Base-by-base conservation (phyloP, 2,113 vertebrate species). In the Strix aluco region DNA sequence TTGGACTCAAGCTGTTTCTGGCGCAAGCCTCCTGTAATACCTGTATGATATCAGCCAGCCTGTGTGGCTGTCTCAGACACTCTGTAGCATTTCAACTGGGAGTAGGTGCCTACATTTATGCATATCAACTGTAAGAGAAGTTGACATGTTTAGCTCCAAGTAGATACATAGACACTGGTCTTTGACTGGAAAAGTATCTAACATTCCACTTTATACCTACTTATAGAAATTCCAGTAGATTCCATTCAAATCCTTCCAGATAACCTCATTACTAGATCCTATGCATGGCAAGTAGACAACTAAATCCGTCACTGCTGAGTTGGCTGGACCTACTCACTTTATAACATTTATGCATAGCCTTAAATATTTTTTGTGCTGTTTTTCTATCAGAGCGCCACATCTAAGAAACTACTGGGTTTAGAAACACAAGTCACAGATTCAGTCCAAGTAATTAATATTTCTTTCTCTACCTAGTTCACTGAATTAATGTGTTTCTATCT, bases 361-460 rank as follows among this genome's bases (percentile, higher is more conserved):
- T 71, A 74, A 63, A 49, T 61, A 19, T 14, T 10, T 79, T 72
- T 59, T 81, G 7, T 81, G 23, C 5, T 81, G 42, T 21, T 19
- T 7, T 73, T 86, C 13, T 74, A 9, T 42, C n/a, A 83, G n/a
- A 67, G 25, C 13, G 2, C 7, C 3, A 23, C 20, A 51, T 8
- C 44, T 81, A 67, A 63, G 23, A 88, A 84, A 63, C 21, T 34
- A 30, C 36, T 23, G 30, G 6, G 3, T 90, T 86, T 84, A 57
- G 70, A 92, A 86, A 10, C 16, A 83, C 34, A 91, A 92, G 36
- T 67, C 75, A 91, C n/a, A 84, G 34, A 84, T 74, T 67, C 46
- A 34, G 54, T 51, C 36, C 66, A 87, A 61, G 17, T 49, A 95
- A 96, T 96, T 93, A 96, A 72, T 83, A 79, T 82, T 10, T 94